Evolutionary conservation across 2,113 vertebrate genomes (phyloP), one percentile per base, ranked within the genome.

Genomic region (Chionis minor): DNA sequence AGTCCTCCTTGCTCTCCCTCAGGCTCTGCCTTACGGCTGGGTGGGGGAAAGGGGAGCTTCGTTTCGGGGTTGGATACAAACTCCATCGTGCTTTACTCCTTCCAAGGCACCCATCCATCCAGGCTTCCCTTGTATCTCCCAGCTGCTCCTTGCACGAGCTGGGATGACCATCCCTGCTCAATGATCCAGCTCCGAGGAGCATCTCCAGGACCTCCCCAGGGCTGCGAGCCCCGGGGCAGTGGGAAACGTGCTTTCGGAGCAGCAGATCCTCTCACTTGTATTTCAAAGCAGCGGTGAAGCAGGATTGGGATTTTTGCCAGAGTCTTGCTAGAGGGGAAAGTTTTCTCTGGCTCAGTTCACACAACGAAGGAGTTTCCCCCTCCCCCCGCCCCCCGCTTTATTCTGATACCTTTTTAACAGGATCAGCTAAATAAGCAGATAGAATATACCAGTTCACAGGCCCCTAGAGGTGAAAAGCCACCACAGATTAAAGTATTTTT

Each of bases 321-420:
- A 92, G 91, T 92, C 93, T 96, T 97, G 96, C 96, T 96, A 30
- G 96, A 97, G 96, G 97, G 96, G 96, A 63, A 96, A 93, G 90
- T 97, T 97, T 97, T 90, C 88, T 84, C 81, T 92, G 88, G 75
- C 87, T 97, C 92, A 14, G 62, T 92, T 97, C 88, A 82, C 58
- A 33, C 12, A 7, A 94, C 0, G 9, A 94, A 85, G 92, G 42
- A 33, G 44, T 55, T 44, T 52, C 40, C 28, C 18, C 24, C 22
- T 38, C 19, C 1, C 2, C 4, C 21, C 14, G 32, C 14, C 18
- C 17, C 52, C 72, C 19, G 61, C 90, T 97, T 96, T 94, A 91
- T 95, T 94, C 86, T 70, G 65, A 95, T 94, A 92, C 70, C 86
- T 96, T 95, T 95, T 95, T 95, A 95, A 96, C 95, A 96, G 91